Percentiles rank a stretch among this genome's conserved stretches.
Evolutionary conservation across 2,888 invertebrate genomes (phyloP).

Genomic region (Aleiodes testaceus): DNA sequence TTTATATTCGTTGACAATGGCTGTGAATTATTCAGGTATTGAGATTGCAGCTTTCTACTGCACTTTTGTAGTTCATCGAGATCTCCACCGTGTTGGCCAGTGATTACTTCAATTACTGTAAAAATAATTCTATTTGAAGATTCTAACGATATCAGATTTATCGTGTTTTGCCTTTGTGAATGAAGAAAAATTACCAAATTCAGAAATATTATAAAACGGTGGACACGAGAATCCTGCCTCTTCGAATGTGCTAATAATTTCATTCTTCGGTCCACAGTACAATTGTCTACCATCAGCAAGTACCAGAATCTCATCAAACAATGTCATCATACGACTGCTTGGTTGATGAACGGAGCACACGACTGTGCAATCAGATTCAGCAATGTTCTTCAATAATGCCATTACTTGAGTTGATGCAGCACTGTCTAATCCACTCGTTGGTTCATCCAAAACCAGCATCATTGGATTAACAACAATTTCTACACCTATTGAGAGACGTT

Average conservation of each 20-base stretch:
- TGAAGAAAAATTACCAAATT: constrained; percentile 76
- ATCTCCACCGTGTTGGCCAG: constrained; percentile 75
- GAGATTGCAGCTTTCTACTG: constrained; percentile 36
- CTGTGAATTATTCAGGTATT: neutral
- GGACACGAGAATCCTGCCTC: constrained; percentile 80
- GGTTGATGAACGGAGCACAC: constrained; percentile 88
- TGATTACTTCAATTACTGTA: constrained; percentile 79
- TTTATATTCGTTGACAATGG: no score
- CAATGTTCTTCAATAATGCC: constrained; percentile 77
- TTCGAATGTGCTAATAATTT: constrained; percentile 77
- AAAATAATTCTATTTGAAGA: constrained; percentile 50
- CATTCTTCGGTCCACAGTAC: constrained; percentile 79
- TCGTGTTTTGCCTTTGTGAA: neutral
- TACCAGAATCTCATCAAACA: constrained; percentile 83
- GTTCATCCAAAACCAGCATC: constrained; percentile 78
- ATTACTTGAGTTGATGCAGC: constrained; percentile 82
- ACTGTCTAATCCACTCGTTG: constrained; percentile 78
- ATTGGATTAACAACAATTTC: constrained; percentile 79
- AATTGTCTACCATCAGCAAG: constrained; percentile 80
- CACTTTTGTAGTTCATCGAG: constrained; percentile 65
- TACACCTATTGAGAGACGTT: constrained; percentile 77
- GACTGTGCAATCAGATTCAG: constrained; percentile 80
- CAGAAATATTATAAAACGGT: constrained; percentile 85
- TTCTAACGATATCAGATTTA: no score
- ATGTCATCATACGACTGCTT: constrained; percentile 82